A percentile compares a stretch with the other conserved stretches of the same genome.
Evolutionary conservation across 1,140 invertebrate genomes (phyloP).

Genomic region (Musca vetustissima): DNA sequence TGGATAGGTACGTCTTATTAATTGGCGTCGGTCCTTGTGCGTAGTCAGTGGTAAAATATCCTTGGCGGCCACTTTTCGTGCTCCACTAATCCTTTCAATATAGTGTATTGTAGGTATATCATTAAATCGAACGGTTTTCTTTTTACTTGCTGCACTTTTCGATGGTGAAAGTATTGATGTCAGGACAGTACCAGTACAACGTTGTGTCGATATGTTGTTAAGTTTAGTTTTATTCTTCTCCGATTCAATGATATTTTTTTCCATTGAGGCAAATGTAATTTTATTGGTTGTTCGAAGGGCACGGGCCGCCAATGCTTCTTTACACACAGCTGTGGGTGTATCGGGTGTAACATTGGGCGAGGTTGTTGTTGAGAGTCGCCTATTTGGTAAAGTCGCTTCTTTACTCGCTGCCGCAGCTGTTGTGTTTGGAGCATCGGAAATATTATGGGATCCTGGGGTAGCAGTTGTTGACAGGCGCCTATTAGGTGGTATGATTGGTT

Average conservation of each 20-base stretch:
- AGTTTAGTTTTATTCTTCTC: constrained; percentile 11
- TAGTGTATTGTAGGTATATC: constrained; percentile 21
- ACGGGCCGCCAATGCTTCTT: constrained; percentile 32
- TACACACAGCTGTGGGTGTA: constrained; percentile 29
- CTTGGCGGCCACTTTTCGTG: constrained; percentile 15
- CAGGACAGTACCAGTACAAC: not conserved
- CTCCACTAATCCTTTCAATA: constrained; percentile 18
- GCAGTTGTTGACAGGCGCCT: too few relatives aligned
- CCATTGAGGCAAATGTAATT: constrained; percentile 44
- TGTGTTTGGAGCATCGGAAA: not conserved
- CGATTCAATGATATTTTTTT: constrained; percentile 31
- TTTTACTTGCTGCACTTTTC: not conserved
- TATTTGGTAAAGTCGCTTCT: not conserved
- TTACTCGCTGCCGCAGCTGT: not conserved
- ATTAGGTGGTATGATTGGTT: too few relatives aligned
- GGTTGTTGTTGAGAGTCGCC: not conserved
- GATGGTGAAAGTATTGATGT: not conserved
- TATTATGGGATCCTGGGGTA: too few relatives aligned
- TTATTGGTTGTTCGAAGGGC: constrained; percentile 43
- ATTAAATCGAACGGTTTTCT: constrained; percentile 28
- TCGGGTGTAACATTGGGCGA: not conserved
- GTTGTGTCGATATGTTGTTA: not conserved
- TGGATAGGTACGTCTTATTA: not conserved
- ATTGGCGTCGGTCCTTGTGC: constrained; percentile 7
- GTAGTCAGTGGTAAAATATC: constrained; percentile 19